Base-by-base conservation (phyloP, 2,888 invertebrate genomes). In the Melikaiella ostensackeni region DNA sequence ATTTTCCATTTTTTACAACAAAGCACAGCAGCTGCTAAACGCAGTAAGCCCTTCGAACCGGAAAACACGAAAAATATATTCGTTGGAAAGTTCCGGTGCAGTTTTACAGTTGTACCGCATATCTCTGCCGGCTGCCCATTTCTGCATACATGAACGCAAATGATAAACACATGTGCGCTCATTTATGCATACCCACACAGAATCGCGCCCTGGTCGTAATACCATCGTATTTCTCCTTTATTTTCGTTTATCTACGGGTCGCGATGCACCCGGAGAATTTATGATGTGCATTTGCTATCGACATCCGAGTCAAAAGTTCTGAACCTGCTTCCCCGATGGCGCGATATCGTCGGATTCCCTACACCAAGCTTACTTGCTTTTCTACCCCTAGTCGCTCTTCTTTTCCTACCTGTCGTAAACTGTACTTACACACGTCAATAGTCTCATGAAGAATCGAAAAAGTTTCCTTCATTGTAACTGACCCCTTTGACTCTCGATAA, bases 251-350 rank as follows among this genome's bases (percentile, higher is more conserved):
- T 84, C 82, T 80, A 78, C 74, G 78, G 79, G 77, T 77, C 63
- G 78, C 79, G 77, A 77, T 74, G 82, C 77, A 77, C 75, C 24
- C 70, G 62, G 74, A 66, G 79, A 85, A 86, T 86, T 86, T 86
- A 86, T 85, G 79, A 82, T 70, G 79, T 79, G 83, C 83, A 82
- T 82, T 85, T 86, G 86, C 82, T 84, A 86, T 85, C 84, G 84
- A 84, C 84, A 83, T 84, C 61, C 81, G 77, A 81, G 82, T 83
- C 83, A 81, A 83, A 84, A 84, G 84, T 83, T 84, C 75, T 78
- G 75, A 80, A 75, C 76, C 75, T 79, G 81, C 78, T 74, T 80
- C 77, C 57, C 73, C 78, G 80, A 80, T 78, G 80, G 78, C 80
- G 75, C 64, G 77, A 80, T 80, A 78, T 80, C 73, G 61, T 74